phyloP scores from a whole-genome alignment of 2,113 vertebrate genomes.

The Mesoclemmys tuberculata region DNA sequence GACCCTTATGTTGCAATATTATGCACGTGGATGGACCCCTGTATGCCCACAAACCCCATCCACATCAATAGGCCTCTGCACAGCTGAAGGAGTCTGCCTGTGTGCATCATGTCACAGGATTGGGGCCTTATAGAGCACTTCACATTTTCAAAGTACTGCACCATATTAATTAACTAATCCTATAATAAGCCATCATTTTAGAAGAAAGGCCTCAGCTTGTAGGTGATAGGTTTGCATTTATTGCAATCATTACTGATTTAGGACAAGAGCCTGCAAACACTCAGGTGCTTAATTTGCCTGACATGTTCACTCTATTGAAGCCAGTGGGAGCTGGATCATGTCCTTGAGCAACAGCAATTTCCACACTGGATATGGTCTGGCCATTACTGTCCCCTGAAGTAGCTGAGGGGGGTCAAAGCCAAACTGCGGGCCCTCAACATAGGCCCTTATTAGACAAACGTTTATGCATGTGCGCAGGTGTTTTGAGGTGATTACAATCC shows the following conservation, averaged over 20 bases:
- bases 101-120: not conserved
- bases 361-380: not conserved
- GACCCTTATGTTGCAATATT: not conserved
- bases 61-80: not conserved
- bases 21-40: not conserved
- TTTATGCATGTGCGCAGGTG: not conserved
- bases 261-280: not conserved
- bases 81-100: not conserved
- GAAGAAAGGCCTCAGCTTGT: not conserved
- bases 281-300: not conserved
- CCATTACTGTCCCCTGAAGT: not conserved
- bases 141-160: not conserved
- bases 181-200: not conserved
- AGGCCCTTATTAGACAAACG: not conserved
- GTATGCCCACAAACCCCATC: not conserved
- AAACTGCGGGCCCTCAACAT: not conserved
- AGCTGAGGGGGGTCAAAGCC: not conserved
- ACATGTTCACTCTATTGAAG: not conserved
- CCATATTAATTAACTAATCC: not conserved
- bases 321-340: not conserved
- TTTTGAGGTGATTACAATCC: not conserved
- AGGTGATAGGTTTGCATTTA: not conserved
- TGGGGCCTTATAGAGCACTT: not conserved
- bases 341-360: not conserved
- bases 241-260: not conserved